Conservation (phyloP, 2,888 invertebrate species). For the Ptychoptera contaminata region DNA sequence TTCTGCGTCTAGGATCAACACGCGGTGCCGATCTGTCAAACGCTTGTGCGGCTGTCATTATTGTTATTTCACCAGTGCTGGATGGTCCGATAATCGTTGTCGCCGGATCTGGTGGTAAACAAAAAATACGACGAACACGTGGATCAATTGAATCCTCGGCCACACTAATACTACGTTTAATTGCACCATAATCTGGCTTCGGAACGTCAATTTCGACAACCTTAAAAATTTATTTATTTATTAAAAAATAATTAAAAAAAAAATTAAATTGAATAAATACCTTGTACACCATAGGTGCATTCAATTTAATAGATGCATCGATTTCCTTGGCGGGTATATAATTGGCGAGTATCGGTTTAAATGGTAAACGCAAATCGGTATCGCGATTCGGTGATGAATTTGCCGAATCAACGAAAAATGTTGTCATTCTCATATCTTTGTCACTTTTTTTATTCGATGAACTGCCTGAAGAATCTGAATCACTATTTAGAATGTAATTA, state of each 20-base stretch:
- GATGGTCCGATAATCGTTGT: constrained; percentile 31
- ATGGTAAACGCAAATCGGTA: constrained; percentile 63
- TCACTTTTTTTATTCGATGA: constrained; percentile 15
- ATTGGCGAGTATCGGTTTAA: constrained; percentile 59
- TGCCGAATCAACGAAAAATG: constrained; percentile 10
- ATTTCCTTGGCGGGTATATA: constrained; percentile 77
- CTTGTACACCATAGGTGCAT: constrained; percentile 57
- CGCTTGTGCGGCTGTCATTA: not conserved
- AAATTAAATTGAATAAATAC: constrained; percentile 18
- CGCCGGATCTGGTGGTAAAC: constrained; percentile 44
- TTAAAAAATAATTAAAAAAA: not conserved
- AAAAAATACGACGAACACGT: constrained; percentile 48
- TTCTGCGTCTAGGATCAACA: constrained; percentile 26
- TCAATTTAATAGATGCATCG: constrained; percentile 64
- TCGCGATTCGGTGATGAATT: constrained; percentile 32
- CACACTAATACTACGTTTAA: constrained; percentile 53
- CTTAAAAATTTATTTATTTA: constrained; percentile 7
- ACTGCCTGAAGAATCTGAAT: constrained; percentile 58
- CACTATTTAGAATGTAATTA: constrained; percentile 70
- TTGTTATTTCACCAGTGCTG: constrained; percentile 19
- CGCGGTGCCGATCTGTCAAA: constrained; percentile 11
- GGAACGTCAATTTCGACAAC: constrained; percentile 44
- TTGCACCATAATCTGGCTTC: constrained; percentile 56
- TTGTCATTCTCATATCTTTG: constrained; percentile 19
- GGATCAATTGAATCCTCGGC: constrained; percentile 57